Conservation (phyloP, 1,140 invertebrate species). For the Hylyphantes graminicola region DNA sequence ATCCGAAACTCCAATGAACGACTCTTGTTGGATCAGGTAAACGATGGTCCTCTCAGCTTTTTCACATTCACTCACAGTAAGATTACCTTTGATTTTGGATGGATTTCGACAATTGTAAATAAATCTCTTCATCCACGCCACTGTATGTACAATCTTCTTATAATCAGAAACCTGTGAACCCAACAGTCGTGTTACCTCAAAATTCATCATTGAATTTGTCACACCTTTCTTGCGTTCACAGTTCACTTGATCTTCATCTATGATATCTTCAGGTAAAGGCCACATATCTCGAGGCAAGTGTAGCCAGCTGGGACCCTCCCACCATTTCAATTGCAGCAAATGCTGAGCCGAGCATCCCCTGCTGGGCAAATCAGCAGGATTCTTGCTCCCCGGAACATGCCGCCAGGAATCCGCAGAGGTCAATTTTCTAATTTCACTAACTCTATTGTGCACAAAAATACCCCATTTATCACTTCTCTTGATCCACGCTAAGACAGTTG, state of each 20-base stretch:
- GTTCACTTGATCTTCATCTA: conserved; percentile 12
- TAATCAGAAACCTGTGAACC: neutral
- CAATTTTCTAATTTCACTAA: conserved; percentile 1
- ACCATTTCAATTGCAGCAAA: conserved; percentile 8
- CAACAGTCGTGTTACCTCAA: neutral
- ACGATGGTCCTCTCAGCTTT: conserved; percentile 14
- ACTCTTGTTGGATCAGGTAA: conserved; percentile 13
- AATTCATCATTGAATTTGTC: neutral
- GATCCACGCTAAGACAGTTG: conserved; percentile 25
- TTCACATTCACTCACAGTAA: neutral
- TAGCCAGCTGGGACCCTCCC: conserved; percentile 18
- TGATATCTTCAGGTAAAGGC: conserved; percentile 10
- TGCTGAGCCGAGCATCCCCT: neutral
- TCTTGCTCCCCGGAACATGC: conserved; percentile 4
- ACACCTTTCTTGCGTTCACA: conserved; percentile 22
- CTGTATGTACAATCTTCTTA: neutral
- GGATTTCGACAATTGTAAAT: conserved; percentile 8
- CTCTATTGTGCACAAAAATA: conserved; percentile 14
- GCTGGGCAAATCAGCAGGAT: conserved; percentile 13
- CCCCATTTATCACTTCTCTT: neutral
- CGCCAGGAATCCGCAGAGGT: neutral
- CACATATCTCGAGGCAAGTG: neutral
- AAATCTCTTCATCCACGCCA: conserved; percentile 15
- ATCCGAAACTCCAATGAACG: conserved; percentile 14
- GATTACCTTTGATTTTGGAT: conserved; percentile 1